Conservation (phyloP, 1,140 invertebrate species). For the Marisa cornuarietis region DNA sequence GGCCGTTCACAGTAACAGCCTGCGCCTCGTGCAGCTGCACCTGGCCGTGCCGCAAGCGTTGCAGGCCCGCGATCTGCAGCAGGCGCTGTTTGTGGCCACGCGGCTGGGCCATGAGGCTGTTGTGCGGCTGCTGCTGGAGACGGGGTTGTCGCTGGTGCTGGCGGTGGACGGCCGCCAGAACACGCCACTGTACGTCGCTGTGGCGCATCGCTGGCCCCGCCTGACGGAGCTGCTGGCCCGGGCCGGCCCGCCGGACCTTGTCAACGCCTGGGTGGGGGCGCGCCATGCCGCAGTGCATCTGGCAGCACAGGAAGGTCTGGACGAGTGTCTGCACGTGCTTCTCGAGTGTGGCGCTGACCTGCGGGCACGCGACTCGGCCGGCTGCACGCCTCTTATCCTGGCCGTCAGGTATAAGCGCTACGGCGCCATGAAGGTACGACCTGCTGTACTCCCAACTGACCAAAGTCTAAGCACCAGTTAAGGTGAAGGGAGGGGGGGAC, state of each 20-base stretch:
- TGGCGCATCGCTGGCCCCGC: constrained; percentile 28
- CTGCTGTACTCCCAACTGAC: too few relatives aligned
- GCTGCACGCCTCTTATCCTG: constrained; percentile 56
- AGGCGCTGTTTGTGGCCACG: constrained; percentile 10
- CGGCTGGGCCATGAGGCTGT: constrained; percentile 7
- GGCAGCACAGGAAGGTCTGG: constrained; percentile 44
- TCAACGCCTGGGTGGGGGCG: constrained; percentile 29
- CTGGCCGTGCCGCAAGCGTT: constrained; percentile 16
- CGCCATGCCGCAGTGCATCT: constrained; percentile 52
- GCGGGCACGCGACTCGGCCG: constrained; percentile 40
- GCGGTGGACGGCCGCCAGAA: constrained; percentile 27
- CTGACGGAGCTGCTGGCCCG: constrained; percentile 36
- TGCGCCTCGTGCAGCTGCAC: constrained; percentile 25
- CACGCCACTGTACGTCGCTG: constrained; percentile 42
- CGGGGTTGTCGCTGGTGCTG: constrained; percentile 19
- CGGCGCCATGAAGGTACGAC: constrained; percentile 28
- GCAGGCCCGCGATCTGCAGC: background rate
- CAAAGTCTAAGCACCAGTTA: too few relatives aligned
- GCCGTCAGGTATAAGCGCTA: constrained; percentile 45
- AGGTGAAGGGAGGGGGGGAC: too few relatives aligned
- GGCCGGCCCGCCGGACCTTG: constrained; percentile 21
- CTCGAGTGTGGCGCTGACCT: constrained; percentile 44
- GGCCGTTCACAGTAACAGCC: constrained; percentile 34
- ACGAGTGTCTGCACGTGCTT: constrained; percentile 45
- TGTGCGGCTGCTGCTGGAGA: constrained; percentile 5